These are phyloP conservation scores for Apis cerana DNA, from an alignment of 1,140 invertebrate species.

Conservation along the genomic window DNA sequence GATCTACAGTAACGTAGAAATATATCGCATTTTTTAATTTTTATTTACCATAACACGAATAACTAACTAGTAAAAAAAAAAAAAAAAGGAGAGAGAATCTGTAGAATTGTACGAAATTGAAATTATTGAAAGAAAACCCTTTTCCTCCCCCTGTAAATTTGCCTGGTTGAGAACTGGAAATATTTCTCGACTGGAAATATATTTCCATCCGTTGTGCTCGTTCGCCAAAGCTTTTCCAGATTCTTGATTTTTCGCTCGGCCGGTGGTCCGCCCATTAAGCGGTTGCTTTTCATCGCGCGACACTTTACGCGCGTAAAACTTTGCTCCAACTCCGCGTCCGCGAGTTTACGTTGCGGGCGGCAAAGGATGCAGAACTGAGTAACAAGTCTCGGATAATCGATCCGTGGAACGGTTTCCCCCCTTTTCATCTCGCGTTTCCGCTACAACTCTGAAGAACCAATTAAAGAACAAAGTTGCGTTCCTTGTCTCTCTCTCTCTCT, in stretches of 20 bases:
- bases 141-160: neutral
- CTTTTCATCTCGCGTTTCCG: neutral
- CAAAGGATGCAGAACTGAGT: neutral
- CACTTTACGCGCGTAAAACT: constrained; percentile 14
- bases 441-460: neutral
- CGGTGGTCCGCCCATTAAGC: constrained; percentile 16
- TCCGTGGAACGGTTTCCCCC: neutral
- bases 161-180: neutral
- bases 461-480: neutral
- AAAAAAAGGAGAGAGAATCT: too few species aligned
- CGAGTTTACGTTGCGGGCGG: neutral
- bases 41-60: too few species aligned
- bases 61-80: too few species aligned
- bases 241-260: constrained; percentile 14
- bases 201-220: neutral
- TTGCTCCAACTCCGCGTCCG: neutral
- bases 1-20: too few species aligned
- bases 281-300: constrained; percentile 18
- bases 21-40: too few species aligned
- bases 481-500: neutral
- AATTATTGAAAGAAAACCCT: too few species aligned
- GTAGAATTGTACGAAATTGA: too few species aligned
- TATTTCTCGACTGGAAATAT: neutral
- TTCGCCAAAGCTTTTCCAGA: neutral
- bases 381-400: constrained; percentile 18